Base-by-base conservation (phyloP, 2,797 vertebrate genomes). In the Crypturellus tataupa region DNA sequence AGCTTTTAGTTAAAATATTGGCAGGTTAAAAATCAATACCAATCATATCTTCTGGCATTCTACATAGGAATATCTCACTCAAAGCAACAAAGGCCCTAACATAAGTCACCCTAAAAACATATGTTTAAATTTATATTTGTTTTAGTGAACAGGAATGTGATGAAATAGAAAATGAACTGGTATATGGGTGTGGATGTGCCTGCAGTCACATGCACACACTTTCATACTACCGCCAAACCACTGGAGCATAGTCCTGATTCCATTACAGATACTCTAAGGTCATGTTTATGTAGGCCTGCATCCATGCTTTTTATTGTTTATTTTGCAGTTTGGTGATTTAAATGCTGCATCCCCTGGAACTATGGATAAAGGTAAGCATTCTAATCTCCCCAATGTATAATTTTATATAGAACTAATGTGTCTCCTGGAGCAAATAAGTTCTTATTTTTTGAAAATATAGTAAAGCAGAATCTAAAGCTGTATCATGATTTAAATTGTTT, bases 301-400 rank as follows among this genome's bases (percentile, higher is more conserved):
- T 47, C 85, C 77, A 62, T 42, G 67, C 85, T 91, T 85, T 77
- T 95, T 94, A 8, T 95, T 97, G 65, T 97, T 88, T 85, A 44
- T 94, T 96, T 96, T 97, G 44, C 97, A 98, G 98, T 98, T 98
- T 97, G 97, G 97, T 91, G 98, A 98, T 96, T 96, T 98, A 97
- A 98, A 98, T 96, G 96, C 97, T 86, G 83, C 97, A 25, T 98
- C 98, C 89, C 97, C 98, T 92, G 97, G 97, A 96, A 98, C 98
- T 97, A 97, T 98, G 97, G 97, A 98, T 97, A 98, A 98, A 98
- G 98, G 98, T 98, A 97, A 97, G 96, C 44, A 76, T 49, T 72
- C 33, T 70, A 80, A 70, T 80, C 13, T 85, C 67, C 51, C 40
- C 59, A 69, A 68, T 68, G 27, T 70, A 65, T 60, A 73, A 85